Evolutionary conservation across 2,113 vertebrate species (phyloP).

Genomic region (Mormoops blainvillei): DNA sequence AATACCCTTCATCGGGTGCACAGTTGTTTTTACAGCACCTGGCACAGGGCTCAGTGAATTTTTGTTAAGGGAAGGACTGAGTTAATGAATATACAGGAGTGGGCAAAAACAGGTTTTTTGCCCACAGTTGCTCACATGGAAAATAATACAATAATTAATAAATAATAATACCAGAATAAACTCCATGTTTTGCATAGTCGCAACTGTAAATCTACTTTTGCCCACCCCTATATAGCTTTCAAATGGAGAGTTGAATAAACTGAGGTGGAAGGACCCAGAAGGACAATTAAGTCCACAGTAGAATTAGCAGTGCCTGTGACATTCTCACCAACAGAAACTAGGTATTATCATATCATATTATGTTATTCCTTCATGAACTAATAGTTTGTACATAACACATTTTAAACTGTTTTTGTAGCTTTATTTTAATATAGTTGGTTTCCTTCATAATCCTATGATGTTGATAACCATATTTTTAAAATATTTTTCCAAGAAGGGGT

Average conservation of each 20-base stretch:
- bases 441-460: neutral
- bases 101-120: neutral
- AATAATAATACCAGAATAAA: neutral
- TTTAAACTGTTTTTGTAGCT: neutral
- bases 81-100: neutral
- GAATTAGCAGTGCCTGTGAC: neutral
- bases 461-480: neutral
- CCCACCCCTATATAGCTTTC: neutral
- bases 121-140: neutral
- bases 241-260: neutral
- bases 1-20: neutral
- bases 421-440: neutral
- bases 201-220: neutral
- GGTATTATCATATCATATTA: neutral
- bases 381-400: neutral
- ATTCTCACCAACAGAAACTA: neutral
- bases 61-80: neutral
- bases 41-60: neutral
- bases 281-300: neutral
- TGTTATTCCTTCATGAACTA: neutral
- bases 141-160: no score
- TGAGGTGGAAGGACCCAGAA: neutral
- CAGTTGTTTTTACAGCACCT: neutral
- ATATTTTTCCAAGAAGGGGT: neutral
- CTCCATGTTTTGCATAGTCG: neutral